Evolutionary conservation across 2,797 vertebrate genomes (phyloP).

Genomic region (Pitangus sulphuratus): DNA sequence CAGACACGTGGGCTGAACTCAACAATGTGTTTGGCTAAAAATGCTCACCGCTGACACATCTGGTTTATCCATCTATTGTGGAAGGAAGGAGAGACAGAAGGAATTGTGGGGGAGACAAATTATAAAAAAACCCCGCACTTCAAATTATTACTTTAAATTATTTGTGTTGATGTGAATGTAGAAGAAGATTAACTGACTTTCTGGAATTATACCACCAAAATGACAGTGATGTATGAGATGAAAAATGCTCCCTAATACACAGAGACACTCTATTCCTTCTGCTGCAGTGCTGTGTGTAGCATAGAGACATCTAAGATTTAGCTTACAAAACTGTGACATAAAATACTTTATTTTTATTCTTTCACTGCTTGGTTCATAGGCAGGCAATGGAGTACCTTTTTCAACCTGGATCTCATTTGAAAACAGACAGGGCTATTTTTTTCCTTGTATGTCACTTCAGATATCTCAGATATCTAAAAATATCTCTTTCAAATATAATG

Average conservation of each 20-base stretch:
- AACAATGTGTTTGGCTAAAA: slow-evolving; percentile 2
- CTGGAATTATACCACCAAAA: slow-evolving; percentile 12
- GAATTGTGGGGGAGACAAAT: not conserved
- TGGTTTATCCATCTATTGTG: slow-evolving; percentile 42
- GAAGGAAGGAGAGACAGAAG: not conserved
- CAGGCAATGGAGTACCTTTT: not conserved
- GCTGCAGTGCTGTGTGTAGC: not conserved
- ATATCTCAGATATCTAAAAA: slow-evolving; percentile 6
- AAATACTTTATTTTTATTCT: not conserved
- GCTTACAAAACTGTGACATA: not conserved
- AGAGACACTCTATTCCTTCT: not conserved
- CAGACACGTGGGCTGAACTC: not conserved
- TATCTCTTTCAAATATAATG: slow-evolving; percentile 19
- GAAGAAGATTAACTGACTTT: slow-evolving; percentile 42
- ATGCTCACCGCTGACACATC: not conserved
- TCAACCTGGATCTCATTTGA: not conserved
- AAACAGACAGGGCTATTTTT: not conserved
- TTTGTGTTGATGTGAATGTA: slow-evolving; percentile 38
- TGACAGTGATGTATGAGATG: slow-evolving; percentile 30
- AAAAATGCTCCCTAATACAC: slow-evolving; percentile 12
- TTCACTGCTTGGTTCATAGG: not conserved
- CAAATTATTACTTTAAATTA: slow-evolving; percentile 10
- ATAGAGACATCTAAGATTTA: not conserved
- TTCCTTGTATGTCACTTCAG: not conserved
- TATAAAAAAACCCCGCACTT: not conserved